Evolutionary conservation across 2,797 vertebrate species (phyloP), one percentile per base, ranked within the genome.

Genomic region (Dromococcyx pavoninus): DNA sequence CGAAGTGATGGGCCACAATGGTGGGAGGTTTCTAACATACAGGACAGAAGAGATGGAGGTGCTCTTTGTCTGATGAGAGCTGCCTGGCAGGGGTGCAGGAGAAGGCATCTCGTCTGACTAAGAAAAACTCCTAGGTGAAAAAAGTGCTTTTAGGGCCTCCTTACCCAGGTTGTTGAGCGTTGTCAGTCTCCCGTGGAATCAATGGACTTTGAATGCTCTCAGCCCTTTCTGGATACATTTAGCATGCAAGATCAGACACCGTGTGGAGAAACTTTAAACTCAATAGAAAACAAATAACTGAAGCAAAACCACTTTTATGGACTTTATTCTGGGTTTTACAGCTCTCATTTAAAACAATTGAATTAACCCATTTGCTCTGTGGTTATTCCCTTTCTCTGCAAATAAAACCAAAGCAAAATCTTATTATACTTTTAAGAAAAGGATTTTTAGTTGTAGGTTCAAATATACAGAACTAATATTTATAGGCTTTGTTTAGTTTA

Each of bases 121-220:
- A 41, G 41, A 41, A 16, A 41, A n/a, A n/a, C n/a, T n/a, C n/a
- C n/a, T n/a, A n/a, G n/a, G n/a, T n/a, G 53, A 46, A 39, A 58
- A 28, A 48, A 28, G 16, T 15, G 41, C 5, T 30, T 73, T 54
- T 10, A 7, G 41, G 33, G 39, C 28, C 65, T 37, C 28, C 48
- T 41, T 1, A 3, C 10, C 27, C 0, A 0, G 43, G 32, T 8
- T 8, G 13, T 5, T 21, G n/a, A n/a, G n/a, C n/a, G n/a, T n/a
- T 15, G 32, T 28, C 32, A n/a, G 14, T 35, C 13, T 46, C 33
- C 37, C 1, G 2, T 15, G 18, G 23, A 58, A 27, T 16, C 37
- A 9, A 4, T 10, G 54, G 60, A 9, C 41, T 56, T 27, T 8
- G 18, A 23, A 50, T 17, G 37, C 17, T 39, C 56, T 33, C 37